phyloP scores from a whole-genome alignment of 2,888 invertebrate species.

The Dione vanillae region DNA sequence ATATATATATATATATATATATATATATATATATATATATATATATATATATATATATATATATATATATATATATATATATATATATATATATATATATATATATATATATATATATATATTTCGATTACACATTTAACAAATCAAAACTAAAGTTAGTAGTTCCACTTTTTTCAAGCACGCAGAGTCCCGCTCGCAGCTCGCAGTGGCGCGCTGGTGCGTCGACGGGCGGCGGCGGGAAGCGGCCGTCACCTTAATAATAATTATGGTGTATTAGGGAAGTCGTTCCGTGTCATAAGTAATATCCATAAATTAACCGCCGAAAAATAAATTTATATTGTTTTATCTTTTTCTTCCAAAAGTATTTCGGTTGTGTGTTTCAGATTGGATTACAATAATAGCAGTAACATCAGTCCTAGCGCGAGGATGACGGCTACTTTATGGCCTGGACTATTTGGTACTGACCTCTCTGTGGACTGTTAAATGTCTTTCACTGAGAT shows the following conservation, averaged over 20 bases:
- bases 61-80: no score
- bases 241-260: conserved; percentile 25
- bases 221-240: neutral
- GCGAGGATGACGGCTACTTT: neutral
- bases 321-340: conserved; percentile 12
- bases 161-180: no score
- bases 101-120: no score
- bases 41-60: no score
- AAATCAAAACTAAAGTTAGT: no score
- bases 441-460: no score
- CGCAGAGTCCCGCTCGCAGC: neutral
- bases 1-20: no score
- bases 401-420: neutral
- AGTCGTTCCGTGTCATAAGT: conserved; percentile 33
- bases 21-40: no score
- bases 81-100: no score
- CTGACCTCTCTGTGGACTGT: no score
- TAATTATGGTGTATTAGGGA: conserved; percentile 37
- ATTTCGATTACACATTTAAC: no score
- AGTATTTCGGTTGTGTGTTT: neutral
- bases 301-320: conserved; percentile 26
- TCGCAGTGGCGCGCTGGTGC: neutral
- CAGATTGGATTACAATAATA: neutral
- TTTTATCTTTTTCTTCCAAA: conserved; percentile 3
- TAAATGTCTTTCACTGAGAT: no score